Evolutionary conservation across 2,113 vertebrate species (phyloP), one percentile per base, ranked within the genome.

Genomic region (Megatriorchis doriae): DNA sequence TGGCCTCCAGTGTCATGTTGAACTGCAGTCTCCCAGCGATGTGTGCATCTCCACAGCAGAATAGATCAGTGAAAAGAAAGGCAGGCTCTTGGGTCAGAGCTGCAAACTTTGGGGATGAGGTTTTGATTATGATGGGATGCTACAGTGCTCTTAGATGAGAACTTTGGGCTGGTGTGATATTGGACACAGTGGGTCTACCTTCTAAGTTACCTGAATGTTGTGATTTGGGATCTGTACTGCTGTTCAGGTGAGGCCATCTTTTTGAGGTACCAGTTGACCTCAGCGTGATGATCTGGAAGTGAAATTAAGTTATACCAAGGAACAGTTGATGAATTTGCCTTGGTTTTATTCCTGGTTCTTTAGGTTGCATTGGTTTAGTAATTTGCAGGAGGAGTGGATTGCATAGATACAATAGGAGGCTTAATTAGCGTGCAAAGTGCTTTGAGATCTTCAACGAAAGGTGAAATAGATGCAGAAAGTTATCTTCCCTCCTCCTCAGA

Each of bases 401-500:
- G 63, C 87, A 43, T 3, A 42, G 90, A 27, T 47, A 80, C 52
- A 87, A 88, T 32, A 26, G 65, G 45, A 95, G 61, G 53, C 70
- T 95, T 96, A 93, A 95, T 93, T 96, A 95, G 90, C 23, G 91
- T 90, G 87, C 87, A 93, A 67, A 91, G 89, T 95, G 91, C 87
- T 96, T 83, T 77, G 62, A 96, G 89, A 95, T 95, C 90, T 75
- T 88, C 16, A 27, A 59, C 56, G 16, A 93, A 92, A 93, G 92
- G 84, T 91, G 84, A 91, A 92, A 86, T 59, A 88, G 72, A 88
- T 88, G 86, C 83, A 92, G 85, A 88, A 90, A 94, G 85, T 93
- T 92, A 58, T 92, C 72, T 67, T 73, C 48, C 5, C 11, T 86
- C 73, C 52, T 95, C 90, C 82, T 92, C 67, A 55, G 93, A 85